phyloP scores from a whole-genome alignment of 2,797 vertebrate genomes.

The Propithecus perrieri region DNA sequence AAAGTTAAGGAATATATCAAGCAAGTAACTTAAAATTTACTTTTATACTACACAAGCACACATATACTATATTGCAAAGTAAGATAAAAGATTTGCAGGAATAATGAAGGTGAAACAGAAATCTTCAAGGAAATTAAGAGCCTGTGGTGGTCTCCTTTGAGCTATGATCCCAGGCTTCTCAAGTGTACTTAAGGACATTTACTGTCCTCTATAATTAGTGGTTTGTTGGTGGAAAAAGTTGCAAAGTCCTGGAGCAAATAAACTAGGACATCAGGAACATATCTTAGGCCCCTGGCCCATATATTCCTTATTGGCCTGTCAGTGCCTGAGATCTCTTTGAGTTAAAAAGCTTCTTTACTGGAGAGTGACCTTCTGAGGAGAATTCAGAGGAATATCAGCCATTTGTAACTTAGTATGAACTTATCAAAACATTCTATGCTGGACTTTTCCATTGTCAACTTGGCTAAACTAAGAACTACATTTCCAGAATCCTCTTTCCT shows the following conservation, averaged over 20 bases:
- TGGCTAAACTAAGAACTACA: neutral
- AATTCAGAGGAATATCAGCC: neutral
- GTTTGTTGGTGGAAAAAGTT: neutral
- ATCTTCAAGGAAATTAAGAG: neutral
- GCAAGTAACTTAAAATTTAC: neutral
- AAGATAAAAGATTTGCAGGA: neutral
- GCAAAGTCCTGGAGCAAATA: neutral
- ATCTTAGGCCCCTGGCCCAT: too few relatives aligned
- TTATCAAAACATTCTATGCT: neutral
- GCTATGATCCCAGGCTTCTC: neutral
- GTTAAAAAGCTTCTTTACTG: neutral
- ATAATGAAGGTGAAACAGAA: neutral
- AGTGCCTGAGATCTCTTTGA: neutral
- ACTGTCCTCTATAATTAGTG: neutral
- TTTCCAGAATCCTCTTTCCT: slow-evolving; percentile 8
- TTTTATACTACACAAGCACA: neutral
- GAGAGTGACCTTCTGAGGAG: neutral
- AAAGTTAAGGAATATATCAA: neutral
- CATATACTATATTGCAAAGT: neutral
- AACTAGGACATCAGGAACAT: neutral
- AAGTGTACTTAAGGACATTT: neutral
- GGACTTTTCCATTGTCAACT: neutral
- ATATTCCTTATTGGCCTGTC: neutral
- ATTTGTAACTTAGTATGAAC: neutral
- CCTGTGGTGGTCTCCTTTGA: neutral